These are phyloP conservation scores for Xanthorhoe spadicearia DNA, from an alignment of 2,888 invertebrate genomes.

Conservation along the genomic window DNA sequence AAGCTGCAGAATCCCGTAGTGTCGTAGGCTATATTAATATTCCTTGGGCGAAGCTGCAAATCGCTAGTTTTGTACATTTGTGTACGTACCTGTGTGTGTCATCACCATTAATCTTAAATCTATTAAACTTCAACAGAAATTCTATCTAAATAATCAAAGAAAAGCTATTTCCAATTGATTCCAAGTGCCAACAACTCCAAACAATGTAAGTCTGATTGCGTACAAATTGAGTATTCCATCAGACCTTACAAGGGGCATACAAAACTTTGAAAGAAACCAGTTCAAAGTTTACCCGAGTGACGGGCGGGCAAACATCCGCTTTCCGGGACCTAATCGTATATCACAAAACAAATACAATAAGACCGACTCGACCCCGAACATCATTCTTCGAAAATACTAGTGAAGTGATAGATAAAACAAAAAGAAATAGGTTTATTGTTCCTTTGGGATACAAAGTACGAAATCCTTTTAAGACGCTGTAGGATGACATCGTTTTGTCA, in stretches of 20 bases:
- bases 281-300: constrained; percentile 32
- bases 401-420: constrained; percentile 65
- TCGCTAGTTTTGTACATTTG: too few species aligned
- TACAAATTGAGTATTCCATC: constrained; percentile 34
- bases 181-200: constrained; percentile 12
- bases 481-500: constrained; percentile 65
- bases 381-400: constrained; percentile 46
- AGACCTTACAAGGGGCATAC: constrained; percentile 23
- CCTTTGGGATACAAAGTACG: constrained; percentile 63
- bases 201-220: constrained; percentile 33
- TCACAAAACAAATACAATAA: constrained; percentile 46
- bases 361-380: constrained; percentile 42
- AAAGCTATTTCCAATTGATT: constrained; percentile 2
- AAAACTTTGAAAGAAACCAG: constrained; percentile 28
- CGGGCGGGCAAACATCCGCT: constrained; percentile 34
- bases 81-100: too few species aligned
- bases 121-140: background rate
- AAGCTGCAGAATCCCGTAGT: too few species aligned
- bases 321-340: constrained; percentile 40
- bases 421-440: constrained; percentile 68
- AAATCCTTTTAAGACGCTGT: constrained; percentile 61
- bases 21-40: too few species aligned
- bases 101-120: too few species aligned
- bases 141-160: background rate
- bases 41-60: too few species aligned